A percentile compares a stretch with the other conserved stretches of the same genome.
These are phyloP conservation scores for silkworm (Bombyx mori) DNA, from an alignment of 1,140 invertebrate genomes.

Conservation along the genomic window DNA sequence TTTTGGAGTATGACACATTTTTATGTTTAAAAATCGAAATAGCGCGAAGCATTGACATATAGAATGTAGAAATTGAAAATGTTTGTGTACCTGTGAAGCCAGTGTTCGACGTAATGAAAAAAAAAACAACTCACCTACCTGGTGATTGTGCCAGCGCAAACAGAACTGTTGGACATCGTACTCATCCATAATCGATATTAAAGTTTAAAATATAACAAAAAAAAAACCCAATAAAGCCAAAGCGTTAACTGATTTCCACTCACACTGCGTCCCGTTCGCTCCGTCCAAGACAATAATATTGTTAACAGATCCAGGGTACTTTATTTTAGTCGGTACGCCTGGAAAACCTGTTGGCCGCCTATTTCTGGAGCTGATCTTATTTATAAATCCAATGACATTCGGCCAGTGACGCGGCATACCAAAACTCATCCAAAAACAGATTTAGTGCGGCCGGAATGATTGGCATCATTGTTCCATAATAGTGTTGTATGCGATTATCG, in stretches of 20 bases:
- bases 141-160: constrained; percentile 86
- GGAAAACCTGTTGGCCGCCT: constrained; percentile 71
- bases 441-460: constrained; percentile 58
- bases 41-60: no score
- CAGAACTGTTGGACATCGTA: constrained; percentile 81
- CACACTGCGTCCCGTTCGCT: constrained; percentile 1
- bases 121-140: constrained; percentile 71
- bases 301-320: constrained; percentile 70
- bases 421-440: constrained; percentile 70
- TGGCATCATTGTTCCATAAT: constrained; percentile 55
- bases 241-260: constrained; percentile 7
- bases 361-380: constrained; percentile 72
- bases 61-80: neutral
- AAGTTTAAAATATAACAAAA: no score
- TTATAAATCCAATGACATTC: constrained; percentile 73
- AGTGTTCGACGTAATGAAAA: constrained; percentile 21
- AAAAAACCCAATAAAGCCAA: constrained; percentile 14
- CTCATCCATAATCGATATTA: constrained; percentile 53
- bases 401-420: constrained; percentile 64
- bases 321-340: constrained; percentile 72
- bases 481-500: no score
- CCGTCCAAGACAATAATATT: constrained; percentile 59
- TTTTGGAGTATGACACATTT: no score
- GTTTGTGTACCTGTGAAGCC: constrained; percentile 25
- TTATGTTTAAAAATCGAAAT: no score